Conservation (phyloP, 2,888 invertebrate genomes). For the Lasioglossum leucozonium region DNA sequence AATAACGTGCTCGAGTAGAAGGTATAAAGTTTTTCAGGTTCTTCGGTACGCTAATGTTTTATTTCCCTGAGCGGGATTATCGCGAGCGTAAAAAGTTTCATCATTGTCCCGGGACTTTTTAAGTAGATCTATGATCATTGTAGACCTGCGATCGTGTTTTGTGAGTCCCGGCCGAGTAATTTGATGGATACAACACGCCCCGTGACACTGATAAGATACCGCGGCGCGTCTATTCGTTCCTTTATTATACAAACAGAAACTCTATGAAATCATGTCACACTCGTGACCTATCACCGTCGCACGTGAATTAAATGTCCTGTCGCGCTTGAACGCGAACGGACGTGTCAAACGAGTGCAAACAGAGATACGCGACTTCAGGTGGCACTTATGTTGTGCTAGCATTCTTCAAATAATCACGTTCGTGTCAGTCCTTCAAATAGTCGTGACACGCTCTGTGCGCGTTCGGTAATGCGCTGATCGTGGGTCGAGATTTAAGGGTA, state of each 20-base stretch:
- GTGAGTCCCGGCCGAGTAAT: not conserved
- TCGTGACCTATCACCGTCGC: not conserved
- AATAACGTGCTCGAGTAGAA: not conserved
- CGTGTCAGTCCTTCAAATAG: not conserved
- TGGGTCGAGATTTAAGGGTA: not conserved
- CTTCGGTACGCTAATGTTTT: slow-evolving; percentile 1
- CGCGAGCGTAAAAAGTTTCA: not conserved
- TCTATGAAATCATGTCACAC: not conserved
- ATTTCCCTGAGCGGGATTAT: not conserved
- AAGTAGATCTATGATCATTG: not conserved
- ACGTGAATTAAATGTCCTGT: not conserved
- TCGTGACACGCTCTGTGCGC: not conserved
- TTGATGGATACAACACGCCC: not conserved
- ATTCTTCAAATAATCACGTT: not conserved
- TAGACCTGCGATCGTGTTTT: not conserved
- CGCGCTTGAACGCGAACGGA: not conserved
- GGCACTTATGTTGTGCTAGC: not conserved
- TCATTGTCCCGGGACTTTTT: not conserved
- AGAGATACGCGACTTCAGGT: not conserved
- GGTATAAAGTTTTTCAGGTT: not conserved
- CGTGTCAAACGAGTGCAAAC: not conserved
- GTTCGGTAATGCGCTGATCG: not conserved
- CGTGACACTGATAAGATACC: not conserved
- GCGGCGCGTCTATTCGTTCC: not conserved
- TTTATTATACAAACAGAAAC: not conserved